Base-by-base conservation (phyloP, 53 echinoderm and acorn worm species). In the Temnopleurus reevesii region DNA sequence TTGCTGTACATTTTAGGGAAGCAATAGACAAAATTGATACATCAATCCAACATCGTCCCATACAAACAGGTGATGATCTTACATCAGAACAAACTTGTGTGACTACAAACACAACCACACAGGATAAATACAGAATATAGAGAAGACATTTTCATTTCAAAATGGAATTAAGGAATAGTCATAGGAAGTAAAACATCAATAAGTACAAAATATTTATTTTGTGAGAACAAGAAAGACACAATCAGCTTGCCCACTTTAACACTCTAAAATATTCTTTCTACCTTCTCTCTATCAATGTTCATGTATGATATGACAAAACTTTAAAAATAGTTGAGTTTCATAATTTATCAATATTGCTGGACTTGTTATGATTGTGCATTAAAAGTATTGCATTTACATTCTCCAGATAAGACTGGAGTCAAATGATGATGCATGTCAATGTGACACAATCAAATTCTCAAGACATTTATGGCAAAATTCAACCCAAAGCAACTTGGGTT, bases 71-170 rank as follows among this genome's bases (percentile, higher is more conserved):
- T 71, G 41, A n/a, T 71, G 71, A 38, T 71, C 71, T 1, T 1
- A 71, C n/a, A 71, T n/a, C n/a, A 41, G 71, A 71, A 71, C 5
- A 10, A 71, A 71, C 71, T 41, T 31, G 33, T 63, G 15, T 29
- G 63, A 71, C 71, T 38, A 2, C 23, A 27, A 71, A 71, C 71
- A 71, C 71, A 71, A n/a, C 41, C 41, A 71, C 71, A 71, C 71
- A 71, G 71, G 71, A 71, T 71, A 71, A 71, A 71, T 71, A 71
- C 41, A 71, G 71, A 71, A 71, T 71, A 71, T 71, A 71, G 71
- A 71, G 71, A 71, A 71, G 71, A 71, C 71, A 38, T 71, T 49
- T 49, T n/a, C n/a, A 12, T 49, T 71, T 71, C 43, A 71, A n/a
- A 41, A 71, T 71, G 71, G 71, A 71, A 71, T 71, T 38, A 38